Evolutionary conservation across 2,797 vertebrate species (phyloP), one percentile per base, ranked within the genome.

Genomic region (Nothura maculosa): DNA sequence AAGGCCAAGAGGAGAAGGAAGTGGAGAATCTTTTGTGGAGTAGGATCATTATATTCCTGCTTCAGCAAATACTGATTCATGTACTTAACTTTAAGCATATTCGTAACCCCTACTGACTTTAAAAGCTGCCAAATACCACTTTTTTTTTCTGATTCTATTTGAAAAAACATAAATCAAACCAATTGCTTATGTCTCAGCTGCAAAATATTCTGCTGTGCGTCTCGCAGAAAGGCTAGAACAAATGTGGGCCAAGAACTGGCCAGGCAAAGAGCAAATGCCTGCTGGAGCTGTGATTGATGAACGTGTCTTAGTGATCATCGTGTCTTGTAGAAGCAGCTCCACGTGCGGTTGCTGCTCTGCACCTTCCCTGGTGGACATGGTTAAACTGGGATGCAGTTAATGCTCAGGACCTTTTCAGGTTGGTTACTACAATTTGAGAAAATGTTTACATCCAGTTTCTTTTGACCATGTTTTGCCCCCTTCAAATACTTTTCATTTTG

Each of bases 401-500:
- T 72, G 88, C 52, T 20, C 13, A 94, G 89, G 84, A 67, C 25
- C 84, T 94, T 79, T 88, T 92, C 69, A 94, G 87, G 87, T 92
- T 94, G 91, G 67, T 72, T 90, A 82, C 62, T 34, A 43, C 84
- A 95, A 90, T 81, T 40, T 60, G 75, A 97, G 83, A 92, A 94
- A 92, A 95, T 36, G 38, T 87, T 95, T 89, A 66, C 86, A 60
- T 80, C 74, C 81, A 80, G 81, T 45, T 63, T 24, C 52, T 43
- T 55, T 66, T 75, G 52, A 70, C 93, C 50, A 2, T 50, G n/a
- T 85, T 97, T 95, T 88, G 81, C 67, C 63, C 55, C 89, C 85
- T 94, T 92, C 94, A 94, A 96, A 93, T 73, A 79, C 38, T 83
- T 64, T 77, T 90, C 90, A 92, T 64, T 93, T 96, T 87, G 68